A percentile compares a stretch with the other conserved stretches of the same genome.
phyloP scores from a whole-genome alignment of 2,888 invertebrate species.

The Dendrolimus pini region DNA sequence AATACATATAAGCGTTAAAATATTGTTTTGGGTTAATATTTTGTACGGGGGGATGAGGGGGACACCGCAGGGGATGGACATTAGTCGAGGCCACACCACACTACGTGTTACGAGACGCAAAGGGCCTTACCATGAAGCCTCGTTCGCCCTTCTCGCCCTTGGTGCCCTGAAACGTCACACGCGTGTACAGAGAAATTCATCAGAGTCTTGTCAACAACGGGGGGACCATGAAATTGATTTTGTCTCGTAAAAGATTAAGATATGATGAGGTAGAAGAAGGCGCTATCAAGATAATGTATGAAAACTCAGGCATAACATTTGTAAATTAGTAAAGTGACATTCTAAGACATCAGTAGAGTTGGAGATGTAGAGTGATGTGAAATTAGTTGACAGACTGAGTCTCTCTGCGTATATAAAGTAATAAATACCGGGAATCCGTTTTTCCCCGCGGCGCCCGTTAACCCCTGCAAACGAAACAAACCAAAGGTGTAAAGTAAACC shows the following conservation, averaged over 20 bases:
- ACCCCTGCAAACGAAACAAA: conserved; percentile 78
- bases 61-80: conserved; percentile 4
- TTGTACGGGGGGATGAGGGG: conserved; percentile 5
- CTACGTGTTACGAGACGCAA: neutral
- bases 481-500: conserved; percentile 23
- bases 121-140: conserved; percentile 83
- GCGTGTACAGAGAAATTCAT: conserved; percentile 18
- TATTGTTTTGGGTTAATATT: no score
- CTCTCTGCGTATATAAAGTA: conserved; percentile 28
- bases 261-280: no score
- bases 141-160: conserved; percentile 85
- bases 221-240: neutral
- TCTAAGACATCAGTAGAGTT: neutral
- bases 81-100: no score
- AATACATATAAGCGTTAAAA: no score
- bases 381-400: neutral
- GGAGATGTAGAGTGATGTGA: conserved; percentile 22
- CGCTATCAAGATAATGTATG: conserved; percentile 10
- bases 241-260: no score
- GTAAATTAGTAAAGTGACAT: neutral
- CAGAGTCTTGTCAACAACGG: conserved; percentile 1
- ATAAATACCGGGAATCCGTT: conserved; percentile 91
- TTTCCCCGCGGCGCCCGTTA: conserved; percentile 88
- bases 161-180: conserved; percentile 78
- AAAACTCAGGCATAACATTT: conserved; percentile 13